These are phyloP conservation scores for Ardeotis arabs DNA, from an alignment of 2,113 vertebrate genomes.

Conservation along the genomic window DNA sequence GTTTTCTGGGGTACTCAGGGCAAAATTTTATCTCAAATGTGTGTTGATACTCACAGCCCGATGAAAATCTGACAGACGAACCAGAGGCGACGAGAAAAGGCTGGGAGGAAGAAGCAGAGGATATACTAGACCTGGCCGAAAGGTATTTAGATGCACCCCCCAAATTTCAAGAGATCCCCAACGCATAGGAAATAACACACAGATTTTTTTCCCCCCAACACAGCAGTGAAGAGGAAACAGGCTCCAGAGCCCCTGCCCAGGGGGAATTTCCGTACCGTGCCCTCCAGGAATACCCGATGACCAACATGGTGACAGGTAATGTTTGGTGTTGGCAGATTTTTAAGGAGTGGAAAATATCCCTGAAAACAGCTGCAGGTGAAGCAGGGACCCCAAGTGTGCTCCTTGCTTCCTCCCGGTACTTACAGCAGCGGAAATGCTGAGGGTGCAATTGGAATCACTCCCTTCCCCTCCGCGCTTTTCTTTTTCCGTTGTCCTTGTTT, in stretches of 20 bases:
- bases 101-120: background rate
- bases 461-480: background rate
- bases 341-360: background rate
- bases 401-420: rapidly evolving
- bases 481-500: rapidly evolving
- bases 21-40: background rate
- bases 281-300: conserved; percentile 44
- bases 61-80: background rate
- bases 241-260: background rate
- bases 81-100: rapidly evolving
- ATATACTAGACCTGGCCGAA: background rate
- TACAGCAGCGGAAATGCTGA: rapidly evolving
- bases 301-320: conserved; percentile 71
- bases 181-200: rapidly evolving
- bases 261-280: background rate
- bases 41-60: background rate
- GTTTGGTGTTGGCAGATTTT: rapidly evolving
- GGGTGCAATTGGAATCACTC: rapidly evolving
- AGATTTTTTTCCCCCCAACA: rapidly evolving
- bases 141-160: background rate
- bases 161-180: background rate
- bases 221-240: background rate
- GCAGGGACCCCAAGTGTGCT: rapidly evolving
- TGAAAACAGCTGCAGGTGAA: rapidly evolving
- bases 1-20: background rate